Evolutionary conservation across 2,888 invertebrate species (phyloP).

Genomic region (Rotaria socialis): DNA sequence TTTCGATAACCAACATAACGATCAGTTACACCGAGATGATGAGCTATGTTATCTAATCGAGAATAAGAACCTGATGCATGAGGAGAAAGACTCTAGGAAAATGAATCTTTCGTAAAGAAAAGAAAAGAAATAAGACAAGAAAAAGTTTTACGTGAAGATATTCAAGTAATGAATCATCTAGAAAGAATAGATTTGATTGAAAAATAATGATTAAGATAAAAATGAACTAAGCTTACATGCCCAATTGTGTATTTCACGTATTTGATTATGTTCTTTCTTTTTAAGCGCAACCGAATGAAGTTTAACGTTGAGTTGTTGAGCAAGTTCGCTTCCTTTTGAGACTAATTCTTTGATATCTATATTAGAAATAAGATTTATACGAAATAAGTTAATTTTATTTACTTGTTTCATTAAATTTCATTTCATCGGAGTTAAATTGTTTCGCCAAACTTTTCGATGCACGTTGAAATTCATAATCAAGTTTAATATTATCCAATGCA

Average conservation of each 20-base stretch:
- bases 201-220: too few relatives aligned
- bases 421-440: too few relatives aligned
- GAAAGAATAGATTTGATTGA: too few relatives aligned
- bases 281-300: background rate
- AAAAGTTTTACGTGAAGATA: slow-evolving; percentile 50
- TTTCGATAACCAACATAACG: slow-evolving; percentile 57
- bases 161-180: slow-evolving; percentile 49
- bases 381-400: slow-evolving; percentile 37
- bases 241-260: slow-evolving; percentile 54
- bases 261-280: slow-evolving; percentile 13
- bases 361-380: background rate
- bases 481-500: too few relatives aligned
- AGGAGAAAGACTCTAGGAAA: slow-evolving; percentile 51
- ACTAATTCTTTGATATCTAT: background rate
- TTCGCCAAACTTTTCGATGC: too few relatives aligned
- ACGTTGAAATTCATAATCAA: too few relatives aligned
- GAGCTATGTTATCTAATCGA: slow-evolving; percentile 56
- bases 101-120: background rate
- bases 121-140: too few relatives aligned
- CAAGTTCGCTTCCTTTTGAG: background rate
- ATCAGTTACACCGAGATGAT: slow-evolving; percentile 58
- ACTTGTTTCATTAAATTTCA: slow-evolving; percentile 41
- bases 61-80: slow-evolving; percentile 52
- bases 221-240: slow-evolving; percentile 48
- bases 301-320: background rate